Percentiles rank a stretch among this genome's conserved stretches.
Evolutionary conservation across 2,113 vertebrate genomes (phyloP).

Genomic region (Labeo rohita): DNA sequence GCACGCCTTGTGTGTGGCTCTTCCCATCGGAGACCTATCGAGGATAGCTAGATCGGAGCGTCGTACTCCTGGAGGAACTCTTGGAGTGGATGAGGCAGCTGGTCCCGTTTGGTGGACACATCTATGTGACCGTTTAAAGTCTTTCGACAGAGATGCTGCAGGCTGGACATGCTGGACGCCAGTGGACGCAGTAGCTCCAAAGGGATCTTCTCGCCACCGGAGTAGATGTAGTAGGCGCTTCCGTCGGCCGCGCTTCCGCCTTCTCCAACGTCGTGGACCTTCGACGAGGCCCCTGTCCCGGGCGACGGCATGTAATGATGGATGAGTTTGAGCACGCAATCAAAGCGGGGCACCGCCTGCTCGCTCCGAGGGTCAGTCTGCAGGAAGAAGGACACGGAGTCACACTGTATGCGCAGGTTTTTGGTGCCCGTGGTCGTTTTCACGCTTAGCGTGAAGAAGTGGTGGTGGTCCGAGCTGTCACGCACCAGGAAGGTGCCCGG

Average conservation of each 20-base stretch:
- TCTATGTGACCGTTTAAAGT: conserved; percentile 90
- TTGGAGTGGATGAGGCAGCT: conserved; percentile 88
- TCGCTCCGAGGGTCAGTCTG: conserved; percentile 90
- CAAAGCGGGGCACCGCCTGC: conserved; percentile 88
- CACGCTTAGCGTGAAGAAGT: conserved; percentile 98
- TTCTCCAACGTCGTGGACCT: conserved; percentile 57
- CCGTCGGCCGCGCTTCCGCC: conserved; percentile 61
- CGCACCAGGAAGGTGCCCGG: conserved; percentile 96
- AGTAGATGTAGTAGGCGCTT: conserved; percentile 90
- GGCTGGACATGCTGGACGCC: conserved; percentile 85
- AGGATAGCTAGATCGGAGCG: conserved; percentile 82
- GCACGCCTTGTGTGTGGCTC: conserved; percentile 5
- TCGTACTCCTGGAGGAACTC: conserved; percentile 96
- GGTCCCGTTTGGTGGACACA: conserved; percentile 80
- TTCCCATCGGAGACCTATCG: conserved; percentile 14
- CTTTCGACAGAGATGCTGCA: conserved; percentile 96
- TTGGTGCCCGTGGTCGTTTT: conserved; percentile 93
- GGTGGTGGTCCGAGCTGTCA: conserved; percentile 94
- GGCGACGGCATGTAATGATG: conserved; percentile 91
- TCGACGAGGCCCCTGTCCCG: not conserved
- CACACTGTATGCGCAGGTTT: conserved; percentile 96
- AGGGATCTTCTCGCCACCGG: conserved; percentile 88
- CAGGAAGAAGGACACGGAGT: conserved; percentile 88
- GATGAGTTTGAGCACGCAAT: conserved; percentile 95
- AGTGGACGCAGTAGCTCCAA: conserved; percentile 90